Percentiles rank a stretch among this genome's conserved stretches.
These are phyloP conservation scores for Amphipoea oculea DNA, from an alignment of 2,888 invertebrate species.

Conservation along the genomic window DNA sequence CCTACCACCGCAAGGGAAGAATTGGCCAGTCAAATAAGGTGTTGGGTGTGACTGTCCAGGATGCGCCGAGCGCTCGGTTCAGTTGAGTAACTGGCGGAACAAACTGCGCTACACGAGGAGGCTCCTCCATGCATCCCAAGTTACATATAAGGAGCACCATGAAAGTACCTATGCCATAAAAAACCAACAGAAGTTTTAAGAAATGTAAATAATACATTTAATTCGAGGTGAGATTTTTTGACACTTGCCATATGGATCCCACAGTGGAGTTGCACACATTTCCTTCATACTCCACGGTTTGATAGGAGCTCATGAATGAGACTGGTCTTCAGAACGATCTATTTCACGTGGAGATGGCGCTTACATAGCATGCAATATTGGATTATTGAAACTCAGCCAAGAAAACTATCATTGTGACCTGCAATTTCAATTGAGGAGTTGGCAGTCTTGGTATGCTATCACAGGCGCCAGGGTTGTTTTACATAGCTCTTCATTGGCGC, in stretches of 20 bases:
- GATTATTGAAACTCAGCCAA: constrained; percentile 37
- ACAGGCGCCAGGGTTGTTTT: constrained; percentile 20
- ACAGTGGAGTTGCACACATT: not conserved
- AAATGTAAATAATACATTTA: not conserved
- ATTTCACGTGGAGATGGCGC: constrained; percentile 21
- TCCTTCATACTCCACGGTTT: not conserved
- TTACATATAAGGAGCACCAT: not conserved
- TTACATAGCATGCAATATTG: constrained; percentile 13
- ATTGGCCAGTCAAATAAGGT: no score
- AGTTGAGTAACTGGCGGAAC: no score
- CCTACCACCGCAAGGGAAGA: no score
- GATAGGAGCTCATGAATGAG: not conserved
- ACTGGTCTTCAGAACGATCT: not conserved
- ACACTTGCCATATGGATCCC: not conserved
- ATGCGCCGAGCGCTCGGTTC: no score
- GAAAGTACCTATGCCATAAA: not conserved
- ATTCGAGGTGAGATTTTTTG: not conserved
- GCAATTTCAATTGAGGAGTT: constrained; percentile 26
- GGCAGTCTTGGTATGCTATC: constrained; percentile 26
- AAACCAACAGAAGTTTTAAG: not conserved
- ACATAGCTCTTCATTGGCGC: not conserved
- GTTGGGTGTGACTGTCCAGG: no score
- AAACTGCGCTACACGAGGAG: no score
- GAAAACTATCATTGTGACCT: constrained; percentile 26
- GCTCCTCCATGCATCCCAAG: no score